Evolutionary conservation across 2,797 vertebrate species (phyloP).

Genomic region (Hydrophis major): DNA sequence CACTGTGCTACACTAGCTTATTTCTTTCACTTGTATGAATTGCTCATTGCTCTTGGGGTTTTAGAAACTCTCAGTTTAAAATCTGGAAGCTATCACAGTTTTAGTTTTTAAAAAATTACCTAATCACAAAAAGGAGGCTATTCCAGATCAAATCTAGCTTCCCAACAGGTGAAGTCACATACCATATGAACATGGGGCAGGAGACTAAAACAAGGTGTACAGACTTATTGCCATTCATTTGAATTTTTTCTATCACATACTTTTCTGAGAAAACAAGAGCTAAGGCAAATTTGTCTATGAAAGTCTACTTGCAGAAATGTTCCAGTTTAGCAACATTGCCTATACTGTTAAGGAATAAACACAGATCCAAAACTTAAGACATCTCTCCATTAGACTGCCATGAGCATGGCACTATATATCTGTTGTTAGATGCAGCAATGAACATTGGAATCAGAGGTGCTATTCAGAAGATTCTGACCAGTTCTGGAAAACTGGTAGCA

Average conservation of each 20-base stretch:
- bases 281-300: background rate
- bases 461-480: no score
- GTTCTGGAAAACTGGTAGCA: no score
- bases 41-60: background rate
- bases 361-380: background rate
- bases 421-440: slow-evolving; percentile 26
- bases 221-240: background rate
- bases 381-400: background rate
- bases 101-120: background rate
- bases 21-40: background rate
- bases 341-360: background rate
- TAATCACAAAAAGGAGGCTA: background rate
- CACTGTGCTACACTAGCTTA: background rate
- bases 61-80: background rate
- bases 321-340: background rate
- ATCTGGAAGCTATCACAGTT: background rate
- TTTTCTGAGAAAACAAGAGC: background rate
- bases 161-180: background rate
- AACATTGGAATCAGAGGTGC: background rate
- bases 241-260: background rate
- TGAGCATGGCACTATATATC: background rate
- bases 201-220: background rate
- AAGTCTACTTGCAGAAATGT: slow-evolving; percentile 7
- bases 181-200: no score
- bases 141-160: background rate